Base-by-base conservation (phyloP, 2,888 invertebrate genomes). In the Morpho deidamia region DNA sequence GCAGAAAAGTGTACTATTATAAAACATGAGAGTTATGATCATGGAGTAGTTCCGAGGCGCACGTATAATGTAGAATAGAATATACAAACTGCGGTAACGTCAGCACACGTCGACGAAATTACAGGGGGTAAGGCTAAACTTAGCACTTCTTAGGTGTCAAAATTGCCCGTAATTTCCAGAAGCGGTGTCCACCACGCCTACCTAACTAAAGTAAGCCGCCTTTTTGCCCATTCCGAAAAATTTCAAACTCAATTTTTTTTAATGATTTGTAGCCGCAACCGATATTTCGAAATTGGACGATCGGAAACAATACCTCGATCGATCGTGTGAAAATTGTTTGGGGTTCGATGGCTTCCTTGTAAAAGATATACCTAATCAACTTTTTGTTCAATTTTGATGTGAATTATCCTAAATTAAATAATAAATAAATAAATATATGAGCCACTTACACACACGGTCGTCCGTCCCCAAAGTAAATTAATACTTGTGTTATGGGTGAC, bases 71-170 rank as follows among this genome's bases (percentile, higher is more conserved):
- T 56, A 53, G 56, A 58, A 60, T 65, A 66, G 62, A 66, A 69
- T 62, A 61, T 61, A 64, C 63, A 69, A 67, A 72, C 71, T 70
- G 70, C 68, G 68, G 69, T 69, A 55, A 69, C 69, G 69, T 73
- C 73, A 76, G 74, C 76, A 55, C 81, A 81, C 82, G 81, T 82
- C 71, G 68, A 57, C 58, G 55, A 85, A 87, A 88, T 88, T 86
- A 87, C 78, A 83, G 82, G 79, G 83, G 68, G 71, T 68, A 75
- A 69, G 65, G 66, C 72, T 76, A 75, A 82, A 83, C 83, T 86
- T 88, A 86, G 83, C 88, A 84, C 87, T 83, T 70, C 76, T 81
- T 78, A 88, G 88, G 88, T 89, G 88, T 89, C 77, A 88, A 89
- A 86, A 89, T 89, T 89, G 87, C 88, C 88, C 80, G 38, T 88